These are phyloP conservation scores for Cosmia trapezina DNA, from an alignment of 2,888 invertebrate genomes.

Conservation along the genomic window DNA sequence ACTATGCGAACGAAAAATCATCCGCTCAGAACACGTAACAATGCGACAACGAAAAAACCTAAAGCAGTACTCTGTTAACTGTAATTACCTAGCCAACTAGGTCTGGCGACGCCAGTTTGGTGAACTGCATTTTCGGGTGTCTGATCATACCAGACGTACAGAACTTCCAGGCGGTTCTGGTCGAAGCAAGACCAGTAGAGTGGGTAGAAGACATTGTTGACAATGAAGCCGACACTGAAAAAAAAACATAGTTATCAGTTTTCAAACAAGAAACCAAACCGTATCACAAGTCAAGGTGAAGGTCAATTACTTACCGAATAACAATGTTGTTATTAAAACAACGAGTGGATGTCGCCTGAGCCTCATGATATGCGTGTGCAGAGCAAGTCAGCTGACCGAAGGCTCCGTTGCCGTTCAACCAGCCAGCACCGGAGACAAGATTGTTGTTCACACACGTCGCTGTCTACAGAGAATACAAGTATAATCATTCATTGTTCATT, in stretches of 20 bases:
- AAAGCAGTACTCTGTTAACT: neutral
- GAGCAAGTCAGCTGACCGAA: conserved; percentile 86
- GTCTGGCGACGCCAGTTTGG: conserved; percentile 86
- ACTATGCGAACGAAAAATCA: neutral
- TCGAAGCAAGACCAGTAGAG: conserved; percentile 90
- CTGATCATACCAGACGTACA: conserved; percentile 89
- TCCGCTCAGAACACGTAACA: neutral
- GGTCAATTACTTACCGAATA: conserved; percentile 76
- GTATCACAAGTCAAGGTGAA: neutral
- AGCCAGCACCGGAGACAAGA: conserved; percentile 78
- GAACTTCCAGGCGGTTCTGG: conserved; percentile 82
- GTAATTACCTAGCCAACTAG: conserved; percentile 81
- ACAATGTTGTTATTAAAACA: conserved; percentile 85
- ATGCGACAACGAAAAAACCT: neutral
- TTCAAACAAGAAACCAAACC: neutral
- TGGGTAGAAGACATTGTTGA: conserved; percentile 84
- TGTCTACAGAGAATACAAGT: conserved; percentile 67
- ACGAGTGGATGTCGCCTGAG: conserved; percentile 80
- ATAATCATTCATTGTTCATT: neutral
- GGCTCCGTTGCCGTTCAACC: conserved; percentile 78
- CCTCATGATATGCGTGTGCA: conserved; percentile 78
- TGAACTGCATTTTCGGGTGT: conserved; percentile 84
- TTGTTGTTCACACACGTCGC: conserved; percentile 79
- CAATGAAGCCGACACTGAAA: conserved; percentile 87
- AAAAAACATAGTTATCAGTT: neutral